Evolutionary conservation across 2,797 vertebrate species (phyloP).

Genomic region (Craterocephalus amniculus): DNA sequence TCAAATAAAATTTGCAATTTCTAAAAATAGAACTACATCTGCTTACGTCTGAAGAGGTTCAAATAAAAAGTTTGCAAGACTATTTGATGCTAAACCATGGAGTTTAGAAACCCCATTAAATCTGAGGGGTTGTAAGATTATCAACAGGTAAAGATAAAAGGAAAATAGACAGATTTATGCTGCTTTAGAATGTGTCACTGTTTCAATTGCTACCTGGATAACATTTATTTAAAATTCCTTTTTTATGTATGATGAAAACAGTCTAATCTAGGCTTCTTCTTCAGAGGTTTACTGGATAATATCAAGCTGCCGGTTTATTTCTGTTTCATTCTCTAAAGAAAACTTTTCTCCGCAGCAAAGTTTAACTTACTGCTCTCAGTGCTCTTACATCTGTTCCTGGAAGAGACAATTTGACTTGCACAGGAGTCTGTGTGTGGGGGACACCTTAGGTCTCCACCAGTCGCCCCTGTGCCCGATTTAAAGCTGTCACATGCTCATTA

Average conservation of each 20-base stretch:
- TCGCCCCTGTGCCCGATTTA: background rate
- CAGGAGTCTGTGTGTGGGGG: background rate
- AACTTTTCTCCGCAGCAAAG: background rate
- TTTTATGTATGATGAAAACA: background rate
- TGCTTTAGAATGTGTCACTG: background rate
- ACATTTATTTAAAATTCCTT: background rate
- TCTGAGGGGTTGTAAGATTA: background rate
- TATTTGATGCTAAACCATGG: background rate
- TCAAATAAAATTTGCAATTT: background rate
- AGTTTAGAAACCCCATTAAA: background rate
- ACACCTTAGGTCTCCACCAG: background rate
- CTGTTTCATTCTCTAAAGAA: background rate
- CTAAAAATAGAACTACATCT: background rate
- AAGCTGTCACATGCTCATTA: constrained; percentile 37
- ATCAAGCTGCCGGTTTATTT: background rate
- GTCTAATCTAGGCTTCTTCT: background rate
- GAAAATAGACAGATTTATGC: background rate
- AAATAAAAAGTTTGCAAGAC: background rate
- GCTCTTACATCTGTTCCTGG: background rate
- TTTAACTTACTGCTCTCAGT: background rate
- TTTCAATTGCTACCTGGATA: background rate
- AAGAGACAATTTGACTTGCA: background rate
- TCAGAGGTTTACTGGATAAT: background rate
- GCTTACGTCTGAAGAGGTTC: background rate
- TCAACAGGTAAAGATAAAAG: background rate